Evolutionary conservation across 2,113 vertebrate species (phyloP).

Genomic region (Hemicordylus capensis): DNA sequence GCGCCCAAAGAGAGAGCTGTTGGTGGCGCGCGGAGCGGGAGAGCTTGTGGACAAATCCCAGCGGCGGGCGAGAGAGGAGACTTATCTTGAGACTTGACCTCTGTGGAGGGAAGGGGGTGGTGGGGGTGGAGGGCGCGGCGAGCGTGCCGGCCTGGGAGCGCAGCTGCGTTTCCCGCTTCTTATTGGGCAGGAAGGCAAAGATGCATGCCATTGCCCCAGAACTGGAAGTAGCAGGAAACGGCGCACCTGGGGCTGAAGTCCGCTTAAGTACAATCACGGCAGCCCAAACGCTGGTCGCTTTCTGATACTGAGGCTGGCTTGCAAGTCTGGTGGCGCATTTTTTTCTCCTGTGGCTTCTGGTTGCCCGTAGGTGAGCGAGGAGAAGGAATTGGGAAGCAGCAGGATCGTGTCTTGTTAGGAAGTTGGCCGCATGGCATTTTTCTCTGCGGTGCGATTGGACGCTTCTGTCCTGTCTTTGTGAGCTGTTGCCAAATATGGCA

Average conservation of each 20-base stretch:
- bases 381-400: background rate
- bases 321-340: background rate
- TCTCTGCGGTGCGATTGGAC: no score
- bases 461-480: background rate
- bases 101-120: background rate
- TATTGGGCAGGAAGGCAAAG: background rate
- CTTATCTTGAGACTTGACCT: background rate
- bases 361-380: background rate
- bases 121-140: no score
- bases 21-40: fast-evolving
- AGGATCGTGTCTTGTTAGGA: background rate
- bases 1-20: background rate
- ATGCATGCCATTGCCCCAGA: background rate
- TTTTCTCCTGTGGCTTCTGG: background rate
- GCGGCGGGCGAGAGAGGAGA: no score
- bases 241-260: background rate
- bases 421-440: background rate
- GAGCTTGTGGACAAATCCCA: background rate
- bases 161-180: background rate
- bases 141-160: background rate
- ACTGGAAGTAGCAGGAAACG: background rate
- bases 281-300: background rate
- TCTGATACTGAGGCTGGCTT: background rate
- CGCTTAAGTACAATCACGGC: background rate
- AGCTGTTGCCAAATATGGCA: background rate